A percentile compares a stretch with the other conserved stretches of the same genome.
Evolutionary conservation across 2,797 vertebrate genomes (phyloP).

Genomic region (Microhierax caerulescens): DNA sequence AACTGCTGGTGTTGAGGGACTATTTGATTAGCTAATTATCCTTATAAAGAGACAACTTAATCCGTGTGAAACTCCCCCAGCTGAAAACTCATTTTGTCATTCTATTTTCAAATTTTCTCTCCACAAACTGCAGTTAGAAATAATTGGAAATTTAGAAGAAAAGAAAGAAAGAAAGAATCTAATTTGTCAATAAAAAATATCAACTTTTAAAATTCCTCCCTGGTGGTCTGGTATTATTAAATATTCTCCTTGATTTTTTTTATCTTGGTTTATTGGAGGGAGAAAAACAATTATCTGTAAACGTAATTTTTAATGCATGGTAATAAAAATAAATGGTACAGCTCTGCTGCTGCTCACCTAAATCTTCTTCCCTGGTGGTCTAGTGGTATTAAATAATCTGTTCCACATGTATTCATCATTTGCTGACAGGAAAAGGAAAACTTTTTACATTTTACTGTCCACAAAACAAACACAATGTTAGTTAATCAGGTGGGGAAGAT

Average conservation of each 20-base stretch:
- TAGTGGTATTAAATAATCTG: slow-evolving; percentile 84
- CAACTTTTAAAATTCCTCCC: slow-evolving; percentile 78
- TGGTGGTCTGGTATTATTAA: slow-evolving; percentile 83
- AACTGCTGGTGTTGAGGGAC: slow-evolving; percentile 70
- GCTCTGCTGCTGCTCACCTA: slow-evolving; percentile 83
- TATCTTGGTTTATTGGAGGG: slow-evolving; percentile 80
- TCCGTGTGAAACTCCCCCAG: slow-evolving; percentile 47
- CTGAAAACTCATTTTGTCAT: slow-evolving; percentile 54
- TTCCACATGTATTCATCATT: slow-evolving; percentile 83
- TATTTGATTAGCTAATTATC: slow-evolving; percentile 75
- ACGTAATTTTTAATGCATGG: slow-evolving; percentile 85
- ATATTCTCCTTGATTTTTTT: slow-evolving; percentile 78
- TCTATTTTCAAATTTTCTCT: slow-evolving; percentile 64
- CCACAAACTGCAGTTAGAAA: slow-evolving; percentile 69
- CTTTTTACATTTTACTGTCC: slow-evolving; percentile 78
- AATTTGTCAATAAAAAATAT: slow-evolving; percentile 78
- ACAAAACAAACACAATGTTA: slow-evolving; percentile 69
- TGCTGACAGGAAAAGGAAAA: slow-evolving; percentile 80
- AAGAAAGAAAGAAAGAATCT: slow-evolving; percentile 66
- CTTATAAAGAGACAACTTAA: slow-evolving; percentile 71
- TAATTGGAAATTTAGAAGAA: slow-evolving; percentile 66
- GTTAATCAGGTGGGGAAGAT: slow-evolving; percentile 62
- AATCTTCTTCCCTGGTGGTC: slow-evolving; percentile 87
- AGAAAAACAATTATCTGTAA: slow-evolving; percentile 87
- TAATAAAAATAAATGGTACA: slow-evolving; percentile 87